Evolutionary conservation across 1,140 invertebrate species (phyloP), one percentile per base, ranked within the genome.

Genomic region (Acromyrmex echinatior): DNA sequence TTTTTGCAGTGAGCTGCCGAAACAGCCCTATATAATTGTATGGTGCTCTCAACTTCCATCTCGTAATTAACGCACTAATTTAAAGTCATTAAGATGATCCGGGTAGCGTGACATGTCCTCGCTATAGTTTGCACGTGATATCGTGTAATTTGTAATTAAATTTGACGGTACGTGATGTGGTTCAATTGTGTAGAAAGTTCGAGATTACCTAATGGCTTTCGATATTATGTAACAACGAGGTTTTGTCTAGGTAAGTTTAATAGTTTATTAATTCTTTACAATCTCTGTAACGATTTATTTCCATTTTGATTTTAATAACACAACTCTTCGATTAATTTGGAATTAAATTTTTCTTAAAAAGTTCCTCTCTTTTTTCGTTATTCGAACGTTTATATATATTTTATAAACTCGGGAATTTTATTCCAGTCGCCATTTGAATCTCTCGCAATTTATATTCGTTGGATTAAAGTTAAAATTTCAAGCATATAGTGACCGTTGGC

Each of bases 51-150:
- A 28, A 58, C 51, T 49, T 74, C 70, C 68, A 84, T 74, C 70
- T 74, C 53, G 14, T 62, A 84, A 74, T 84, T 84, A 80, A 80
- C 77, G 77, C 62, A 39, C 14, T 80, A 74, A 84, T 84, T n/a
- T 74, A 25, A 74, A 74, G 70, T 74, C 70, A 74, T 84, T 84
- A 84, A 74, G 18, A 63, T 74, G 68, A 62, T 74, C 56, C 56
- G 18, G 56, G 31, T 74, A 51, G 56, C 80, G 70, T 60, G 56
- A 74, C 68, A 39, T 31, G 39, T 84, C 51, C 39, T 58, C 3
- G 56, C 39, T 51, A n/a, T 62, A 62, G 68, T 51, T 74, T 74
- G 28, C 80, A n/a, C 39, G 35, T 70, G 35, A 63, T 63, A 58
- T 21, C 51, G 51, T 58, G 60, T 49, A 45, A 56, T 45, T 49